Percentiles rank a stretch among this genome's conserved stretches.
These are phyloP conservation scores for Himalopsyche tibetana DNA, from an alignment of 2,888 invertebrate species.

Conservation along the genomic window DNA sequence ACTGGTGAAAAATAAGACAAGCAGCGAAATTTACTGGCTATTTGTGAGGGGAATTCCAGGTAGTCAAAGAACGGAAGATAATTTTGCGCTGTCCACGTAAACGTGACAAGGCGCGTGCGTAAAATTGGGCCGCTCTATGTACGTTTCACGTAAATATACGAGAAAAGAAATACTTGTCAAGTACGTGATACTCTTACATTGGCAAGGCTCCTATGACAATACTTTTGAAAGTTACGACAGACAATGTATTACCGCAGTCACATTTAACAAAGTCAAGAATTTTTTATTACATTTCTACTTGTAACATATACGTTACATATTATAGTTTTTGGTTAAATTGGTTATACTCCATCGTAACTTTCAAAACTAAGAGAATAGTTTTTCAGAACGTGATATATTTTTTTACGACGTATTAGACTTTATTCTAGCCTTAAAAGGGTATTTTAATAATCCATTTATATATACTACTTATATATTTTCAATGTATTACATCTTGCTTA, in stretches of 20 bases:
- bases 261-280: constrained; percentile 8
- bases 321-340: background rate
- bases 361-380: too few relatives aligned
- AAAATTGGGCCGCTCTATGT: background rate
- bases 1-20: background rate
- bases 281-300: background rate
- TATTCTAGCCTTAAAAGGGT: too few relatives aligned
- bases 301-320: background rate
- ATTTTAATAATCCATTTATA: too few relatives aligned
- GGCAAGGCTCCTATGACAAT: constrained; percentile 4
- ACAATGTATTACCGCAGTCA: constrained; percentile 19
- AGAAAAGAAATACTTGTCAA: constrained; percentile 5
- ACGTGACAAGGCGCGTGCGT: constrained; percentile 30
- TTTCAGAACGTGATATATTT: too few relatives aligned
- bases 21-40: constrained; percentile 11
- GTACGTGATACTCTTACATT: constrained; percentile 11
- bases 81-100: constrained; percentile 27
- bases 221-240: constrained; percentile 25
- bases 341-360: too few relatives aligned
- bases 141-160: constrained; percentile 12
- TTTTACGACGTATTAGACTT: too few relatives aligned
- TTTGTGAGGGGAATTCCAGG: constrained; percentile 20
- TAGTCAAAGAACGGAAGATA: constrained; percentile 16
- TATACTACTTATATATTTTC: too few relatives aligned
- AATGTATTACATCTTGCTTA: too few relatives aligned